Evolutionary conservation across 2,888 invertebrate species (phyloP), one percentile per base, ranked within the genome.

Genomic region (Athalia circularis): DNA sequence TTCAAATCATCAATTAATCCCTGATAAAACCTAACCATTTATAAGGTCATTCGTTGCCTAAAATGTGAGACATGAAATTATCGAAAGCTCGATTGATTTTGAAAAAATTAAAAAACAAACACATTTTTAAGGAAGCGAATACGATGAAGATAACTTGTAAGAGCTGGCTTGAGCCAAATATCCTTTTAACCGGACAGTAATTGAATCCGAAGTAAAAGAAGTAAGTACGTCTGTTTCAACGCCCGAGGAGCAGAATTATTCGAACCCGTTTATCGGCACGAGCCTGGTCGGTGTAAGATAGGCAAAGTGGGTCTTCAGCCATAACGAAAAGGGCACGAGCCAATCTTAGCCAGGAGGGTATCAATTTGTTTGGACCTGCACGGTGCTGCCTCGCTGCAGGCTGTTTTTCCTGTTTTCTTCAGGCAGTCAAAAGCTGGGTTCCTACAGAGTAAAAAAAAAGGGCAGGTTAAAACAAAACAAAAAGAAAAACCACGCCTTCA

Each of bases 221-320:
- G 29, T 29, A 29, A 29, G 29, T 29, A 29, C 29, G 29, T 29
- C 29, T 29, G 29, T 29, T 29, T 29, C 15, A 50, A 47, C 13
- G 8, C 13, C 67, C 50, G 50, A 4, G 43, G 15, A 3, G 54
- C 5, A 43, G 5, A n/a, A 68, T 59, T n/a, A 9, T 57, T 47
- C 47, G 4, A 47, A 72, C 59, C n/a, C 59, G 72, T 72, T 29
- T 72, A 57, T 72, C 59, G 79, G 79, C 81, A 82, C 82, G 81
- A 80, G 79, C 80, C 80, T 72, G 72, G 75, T 72, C 65, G 59
- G 29, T 29, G 29, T 29, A 29, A 29, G 29, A 29, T 29, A 79
- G 67, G 70, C 54, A 29, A 50, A 48, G 62, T 15, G 43, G 65
- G 11, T 45, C 13, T 29, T 29, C 29, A 29, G 75, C 62, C 70